Evolutionary conservation across 2,113 vertebrate species (phyloP).

Genomic region (Pseudorasbora parva): DNA sequence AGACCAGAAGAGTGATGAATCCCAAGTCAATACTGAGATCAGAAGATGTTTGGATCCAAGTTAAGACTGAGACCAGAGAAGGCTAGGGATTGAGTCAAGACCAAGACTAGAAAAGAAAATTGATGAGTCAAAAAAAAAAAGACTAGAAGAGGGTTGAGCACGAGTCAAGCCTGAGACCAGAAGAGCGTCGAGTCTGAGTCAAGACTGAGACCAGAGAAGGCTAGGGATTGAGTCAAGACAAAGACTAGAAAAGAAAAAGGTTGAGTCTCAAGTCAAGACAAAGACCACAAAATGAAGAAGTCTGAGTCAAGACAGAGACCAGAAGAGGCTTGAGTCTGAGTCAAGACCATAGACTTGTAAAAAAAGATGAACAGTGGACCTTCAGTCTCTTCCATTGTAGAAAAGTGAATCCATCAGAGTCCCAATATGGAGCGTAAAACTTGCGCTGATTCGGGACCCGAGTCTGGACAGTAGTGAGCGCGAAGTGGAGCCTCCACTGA

Average conservation of each 20-base stretch:
- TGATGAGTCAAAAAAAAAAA: not conserved
- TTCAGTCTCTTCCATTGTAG: no score
- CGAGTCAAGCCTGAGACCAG: no score
- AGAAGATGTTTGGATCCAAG: no score
- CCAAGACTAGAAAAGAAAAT: not conserved
- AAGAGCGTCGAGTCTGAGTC: not conserved
- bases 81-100: not conserved
- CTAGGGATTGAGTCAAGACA: no score
- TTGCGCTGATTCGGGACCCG: no score
- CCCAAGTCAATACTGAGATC: not conserved
- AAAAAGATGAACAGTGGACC: no score
- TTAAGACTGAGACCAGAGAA: not conserved
- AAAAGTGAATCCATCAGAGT: no score
- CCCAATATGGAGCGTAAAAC: no score
- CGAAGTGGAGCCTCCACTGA: no score
- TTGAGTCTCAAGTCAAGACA: not conserved
- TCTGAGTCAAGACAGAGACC: not conserved
- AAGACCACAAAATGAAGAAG: not conserved
- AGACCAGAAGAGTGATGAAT: not conserved
- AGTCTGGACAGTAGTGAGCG: no score
- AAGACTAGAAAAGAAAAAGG: not conserved
- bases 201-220: not conserved
- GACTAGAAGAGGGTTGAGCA: not conserved
- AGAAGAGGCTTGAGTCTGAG: not conserved
- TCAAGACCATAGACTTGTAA: not conserved